Base-by-base conservation (phyloP, 2,113 vertebrate genomes). In the Dendrocopos noguchii region DNA sequence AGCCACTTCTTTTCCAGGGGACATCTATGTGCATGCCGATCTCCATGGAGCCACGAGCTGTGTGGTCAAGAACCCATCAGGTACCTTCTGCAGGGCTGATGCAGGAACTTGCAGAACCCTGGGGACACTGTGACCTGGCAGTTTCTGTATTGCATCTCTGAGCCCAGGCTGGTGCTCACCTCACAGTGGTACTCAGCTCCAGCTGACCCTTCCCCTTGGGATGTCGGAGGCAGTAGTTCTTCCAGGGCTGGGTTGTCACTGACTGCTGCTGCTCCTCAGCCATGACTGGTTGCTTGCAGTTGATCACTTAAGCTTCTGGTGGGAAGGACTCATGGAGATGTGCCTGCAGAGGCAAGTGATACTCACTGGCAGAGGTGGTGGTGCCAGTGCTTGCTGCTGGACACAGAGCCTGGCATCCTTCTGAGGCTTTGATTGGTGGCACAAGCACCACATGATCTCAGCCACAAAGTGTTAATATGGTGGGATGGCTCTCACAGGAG, bases 11-110 rank as follows among this genome's bases (percentile, higher is more conserved):
- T 81, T 80, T 50, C 85, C 95, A 99, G 99, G 99, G 61, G 99
- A 99, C 78, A 65, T 99, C 70, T 99, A 99, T 20, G 98, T 99
- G 47, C 99, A 99, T 6, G 99, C 99, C 0, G 99, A 99, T 75
- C 98, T 99, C 83, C 99, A 99, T 3, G 99, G 99, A 91, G 99
- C 99, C 29, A 99, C 99, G 2, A 99, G 99, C 94, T 99, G 99
- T 47, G 98, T 99, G 73, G 98, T 99, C 97, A 99, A 99, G 96
- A 99, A 99, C 96, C 97, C 98, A 10, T 98, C 98, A 97, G 99
- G 99, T 99, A 97, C 95, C 75, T 15, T 9, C 61, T 71, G 60
- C 59, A 22, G 29, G 15, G n/a, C 75, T 14, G 7, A 59, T 71
- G 60, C 59, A 22, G 29, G 15, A 25, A 11, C 59, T 34, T 0